Conservation (phyloP, 2,888 invertebrate species). For the Cantharis rufa region DNA sequence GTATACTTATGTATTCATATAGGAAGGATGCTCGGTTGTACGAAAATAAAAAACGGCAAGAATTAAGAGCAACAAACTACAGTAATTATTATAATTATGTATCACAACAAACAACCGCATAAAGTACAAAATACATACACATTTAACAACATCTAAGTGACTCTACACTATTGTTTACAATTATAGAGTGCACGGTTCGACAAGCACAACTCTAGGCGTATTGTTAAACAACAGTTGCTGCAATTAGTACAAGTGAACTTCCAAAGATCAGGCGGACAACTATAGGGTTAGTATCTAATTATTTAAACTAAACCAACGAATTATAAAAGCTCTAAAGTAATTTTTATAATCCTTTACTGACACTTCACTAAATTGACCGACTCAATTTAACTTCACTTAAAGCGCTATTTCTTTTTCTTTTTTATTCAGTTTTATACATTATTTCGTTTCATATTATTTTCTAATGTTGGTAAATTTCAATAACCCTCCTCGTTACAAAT, state of each 20-base stretch:
- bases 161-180: conserved; percentile 40
- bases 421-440: background rate
- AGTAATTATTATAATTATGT: conserved; percentile 29
- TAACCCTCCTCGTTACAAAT: background rate
- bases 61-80: conserved; percentile 28
- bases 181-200: conserved; percentile 42
- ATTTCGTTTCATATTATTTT: background rate
- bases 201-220: conserved; percentile 35
- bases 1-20: background rate
- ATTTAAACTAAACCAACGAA: conserved; percentile 8
- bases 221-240: conserved; percentile 39
- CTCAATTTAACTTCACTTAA: background rate
- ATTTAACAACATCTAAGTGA: conserved; percentile 24
- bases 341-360: background rate
- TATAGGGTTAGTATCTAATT: conserved; percentile 17
- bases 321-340: background rate
- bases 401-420: background rate
- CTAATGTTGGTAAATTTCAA: background rate
- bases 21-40: conserved; percentile 3
- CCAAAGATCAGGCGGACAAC: conserved; percentile 21
- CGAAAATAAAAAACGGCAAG: conserved; percentile 26
- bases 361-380: background rate
- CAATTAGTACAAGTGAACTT: conserved; percentile 38
- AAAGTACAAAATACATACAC: conserved; percentile 30
- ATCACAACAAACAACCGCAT: conserved; percentile 30